These are phyloP conservation scores for Sprattus sprattus DNA, from an alignment of 2,113 vertebrate genomes.

Conservation along the genomic window DNA sequence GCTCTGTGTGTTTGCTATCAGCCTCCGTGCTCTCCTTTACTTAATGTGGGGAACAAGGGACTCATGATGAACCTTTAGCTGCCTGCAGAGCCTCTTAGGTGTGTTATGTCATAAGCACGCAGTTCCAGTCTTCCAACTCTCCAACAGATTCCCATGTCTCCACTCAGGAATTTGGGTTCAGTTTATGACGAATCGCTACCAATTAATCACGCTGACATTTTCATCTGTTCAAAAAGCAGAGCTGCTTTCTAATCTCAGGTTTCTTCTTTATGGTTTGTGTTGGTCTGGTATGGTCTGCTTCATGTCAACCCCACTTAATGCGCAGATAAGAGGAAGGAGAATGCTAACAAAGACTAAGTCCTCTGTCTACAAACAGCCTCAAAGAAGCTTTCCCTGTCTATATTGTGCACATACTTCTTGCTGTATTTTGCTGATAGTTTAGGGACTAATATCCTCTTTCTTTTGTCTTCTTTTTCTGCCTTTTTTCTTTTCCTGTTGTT, in stretches of 20 bases:
- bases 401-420: background rate
- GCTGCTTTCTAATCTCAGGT: background rate
- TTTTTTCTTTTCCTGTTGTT: background rate
- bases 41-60: background rate
- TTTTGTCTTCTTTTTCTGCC: background rate
- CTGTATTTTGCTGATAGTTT: background rate
- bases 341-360: background rate
- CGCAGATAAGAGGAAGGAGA: background rate
- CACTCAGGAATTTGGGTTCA: constrained; percentile 33
- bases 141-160: constrained; percentile 29
- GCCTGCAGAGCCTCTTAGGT: background rate
- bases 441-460: background rate
- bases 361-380: background rate
- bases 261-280: constrained; percentile 14
- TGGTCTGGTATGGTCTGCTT: constrained; percentile 7
- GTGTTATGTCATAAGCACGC: background rate
- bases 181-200: constrained; percentile 27
- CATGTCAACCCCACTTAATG: background rate
- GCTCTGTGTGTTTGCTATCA: constrained; percentile 21
- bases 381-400: background rate
- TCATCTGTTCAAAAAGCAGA: constrained; percentile 10
- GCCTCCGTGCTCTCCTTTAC: background rate
- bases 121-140: background rate
- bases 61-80: background rate
- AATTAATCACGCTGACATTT: constrained; percentile 43